These are phyloP conservation scores for Drosophila rhopaloa DNA, from an alignment of 1,140 invertebrate species.

Conservation along the genomic window DNA sequence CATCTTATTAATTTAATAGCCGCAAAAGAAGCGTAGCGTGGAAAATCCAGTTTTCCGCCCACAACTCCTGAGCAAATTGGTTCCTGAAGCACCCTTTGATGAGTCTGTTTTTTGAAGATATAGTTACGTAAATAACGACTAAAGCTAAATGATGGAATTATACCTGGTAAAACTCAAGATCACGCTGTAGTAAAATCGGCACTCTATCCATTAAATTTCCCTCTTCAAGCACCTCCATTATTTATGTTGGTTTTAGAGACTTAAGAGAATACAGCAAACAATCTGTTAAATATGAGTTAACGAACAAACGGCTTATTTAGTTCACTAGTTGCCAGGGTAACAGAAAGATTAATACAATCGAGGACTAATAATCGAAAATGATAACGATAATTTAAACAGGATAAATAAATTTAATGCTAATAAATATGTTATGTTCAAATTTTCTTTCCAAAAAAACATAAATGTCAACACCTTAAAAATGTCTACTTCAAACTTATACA, in stretches of 20 bases:
- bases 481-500: too few species aligned
- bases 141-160: background rate
- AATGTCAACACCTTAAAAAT: too few species aligned
- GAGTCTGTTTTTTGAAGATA: slow-evolving; percentile 85
- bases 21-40: slow-evolving; percentile 91
- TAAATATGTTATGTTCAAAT: too few species aligned
- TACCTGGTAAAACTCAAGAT: slow-evolving; percentile 92
- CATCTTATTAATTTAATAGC: slow-evolving; percentile 91
- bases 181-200: slow-evolving; percentile 90
- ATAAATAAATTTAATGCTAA: too few species aligned
- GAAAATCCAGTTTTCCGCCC: slow-evolving; percentile 91
- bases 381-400: background rate
- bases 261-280: background rate
- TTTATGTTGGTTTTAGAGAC: background rate
- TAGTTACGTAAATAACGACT: background rate
- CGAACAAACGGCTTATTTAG: slow-evolving; percentile 46
- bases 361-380: background rate
- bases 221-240: slow-evolving; percentile 93
- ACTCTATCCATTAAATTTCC: slow-evolving; percentile 93
- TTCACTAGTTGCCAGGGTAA: slow-evolving; percentile 46
- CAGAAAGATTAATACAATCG: background rate
- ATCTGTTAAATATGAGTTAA: slow-evolving; percentile 1
- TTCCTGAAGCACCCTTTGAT: slow-evolving; percentile 91
- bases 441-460: too few species aligned
- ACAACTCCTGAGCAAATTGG: slow-evolving; percentile 89